Evolutionary conservation across 2,113 vertebrate species (phyloP).

Genomic region (Corythoichthys intestinalis): DNA sequence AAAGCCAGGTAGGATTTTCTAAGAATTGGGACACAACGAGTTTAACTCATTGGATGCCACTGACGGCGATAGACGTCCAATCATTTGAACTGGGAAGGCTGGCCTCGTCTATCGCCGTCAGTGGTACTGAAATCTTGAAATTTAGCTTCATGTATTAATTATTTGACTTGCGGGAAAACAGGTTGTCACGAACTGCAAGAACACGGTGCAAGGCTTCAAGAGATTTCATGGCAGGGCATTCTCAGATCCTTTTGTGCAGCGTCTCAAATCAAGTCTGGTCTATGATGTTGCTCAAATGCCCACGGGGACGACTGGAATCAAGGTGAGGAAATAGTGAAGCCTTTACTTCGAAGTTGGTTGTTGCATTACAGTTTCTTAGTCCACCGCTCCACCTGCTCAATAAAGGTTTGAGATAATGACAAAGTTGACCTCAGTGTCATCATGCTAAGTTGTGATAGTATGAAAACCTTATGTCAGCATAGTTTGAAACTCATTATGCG

Average conservation of each 20-base stretch:
- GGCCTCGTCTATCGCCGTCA: too few species aligned
- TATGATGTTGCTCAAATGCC: conserved; percentile 91
- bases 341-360: neutral
- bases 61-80: too few species aligned
- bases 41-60: neutral
- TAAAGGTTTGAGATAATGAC: neutral
- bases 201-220: conserved; percentile 97
- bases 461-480: neutral
- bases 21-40: neutral
- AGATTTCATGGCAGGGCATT: conserved; percentile 92
- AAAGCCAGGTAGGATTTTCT: conserved; percentile 85
- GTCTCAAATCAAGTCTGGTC: conserved; percentile 82
- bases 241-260: conserved; percentile 90
- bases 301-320: conserved; percentile 88
- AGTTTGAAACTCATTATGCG: neutral
- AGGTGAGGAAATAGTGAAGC: conserved; percentile 69
- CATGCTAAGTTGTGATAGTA: neutral
- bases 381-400: neutral
- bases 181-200: conserved; percentile 95
- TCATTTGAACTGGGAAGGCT: too few species aligned
- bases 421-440: neutral
- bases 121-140: too few species aligned
- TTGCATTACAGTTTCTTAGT: neutral
- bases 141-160: too few species aligned
- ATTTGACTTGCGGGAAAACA: conserved; percentile 40